Conservation (phyloP, 35 echinoderm and acorn worm species). For the Ophioderma brevispina region DNA sequence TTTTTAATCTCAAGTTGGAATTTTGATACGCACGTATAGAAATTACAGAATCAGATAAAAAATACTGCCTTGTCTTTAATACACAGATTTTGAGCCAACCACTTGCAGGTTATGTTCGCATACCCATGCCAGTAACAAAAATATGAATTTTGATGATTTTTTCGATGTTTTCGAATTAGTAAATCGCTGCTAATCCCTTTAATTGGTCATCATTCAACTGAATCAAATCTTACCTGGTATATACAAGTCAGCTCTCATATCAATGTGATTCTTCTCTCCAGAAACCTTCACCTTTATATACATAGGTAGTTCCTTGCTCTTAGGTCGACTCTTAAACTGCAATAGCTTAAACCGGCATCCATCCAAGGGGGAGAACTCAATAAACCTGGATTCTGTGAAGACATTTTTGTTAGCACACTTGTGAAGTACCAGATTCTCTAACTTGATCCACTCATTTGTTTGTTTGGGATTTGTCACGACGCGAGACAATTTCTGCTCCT, state of each 20-base stretch:
- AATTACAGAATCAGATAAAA: too few species aligned
- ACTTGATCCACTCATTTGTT: conserved; percentile 83
- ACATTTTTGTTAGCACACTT: conserved; percentile 90
- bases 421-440: conserved; percentile 83
- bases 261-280: conserved; percentile 81
- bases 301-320: conserved; percentile 68
- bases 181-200: background rate
- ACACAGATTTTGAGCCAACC: background rate
- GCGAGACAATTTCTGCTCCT: conserved; percentile 70
- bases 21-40: too few species aligned
- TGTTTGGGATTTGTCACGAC: conserved; percentile 93
- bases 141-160: background rate
- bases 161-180: background rate
- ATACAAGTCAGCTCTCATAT: conserved; percentile 84
- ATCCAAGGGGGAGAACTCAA: conserved; percentile 83
- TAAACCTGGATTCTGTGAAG: conserved; percentile 77
- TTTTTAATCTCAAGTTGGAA: too few species aligned
- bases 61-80: background rate
- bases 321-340: conserved; percentile 70
- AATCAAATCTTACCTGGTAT: conserved; percentile 66
- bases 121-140: background rate
- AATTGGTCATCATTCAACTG: background rate
- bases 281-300: conserved; percentile 69
- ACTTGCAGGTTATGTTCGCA: background rate
- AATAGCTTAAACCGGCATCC: conserved; percentile 85